Base-by-base conservation (phyloP, 92 coral and sea anemone species). In the Zoanthus sociatus region DNA sequence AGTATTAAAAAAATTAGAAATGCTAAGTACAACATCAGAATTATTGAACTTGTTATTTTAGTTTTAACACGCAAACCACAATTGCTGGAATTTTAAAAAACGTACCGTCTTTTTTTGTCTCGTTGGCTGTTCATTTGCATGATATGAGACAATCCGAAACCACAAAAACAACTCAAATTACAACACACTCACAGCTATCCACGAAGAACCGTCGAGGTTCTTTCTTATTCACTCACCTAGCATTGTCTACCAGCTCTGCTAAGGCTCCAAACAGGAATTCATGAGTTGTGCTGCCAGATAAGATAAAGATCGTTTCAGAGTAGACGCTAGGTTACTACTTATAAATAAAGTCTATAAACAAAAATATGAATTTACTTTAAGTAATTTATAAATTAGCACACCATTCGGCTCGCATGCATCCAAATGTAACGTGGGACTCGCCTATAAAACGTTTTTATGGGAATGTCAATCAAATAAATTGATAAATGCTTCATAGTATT, bases 241-340 rank as follows among this genome's bases (percentile, higher is more conserved):
- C 98, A 78, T 97, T 97, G 63, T 97, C 99, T 16, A 97, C 98
- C 68, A 97, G 90, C 68, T 97, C 99, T 0, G 99, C 99, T 88
- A 97, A 84, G 85, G 99, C 99, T 30, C 99, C 99, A 82, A 97
- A 97, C 37, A 97, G 89, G 82, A 97, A 97, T 83, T 97, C 99
- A 64, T 97, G 99, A 68, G 99, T 97, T 69, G 99, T 97, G 87
- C 99, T 97, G 67, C 66, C 87, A 61, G 63, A 76, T 9, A 85
- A 73, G 83, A 77, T 47, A 58, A 81, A 75, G 71, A 14, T 56
- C 46, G n/a, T 71, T 50, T 79, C 55, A 75, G 56, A 45, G 9
- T 7, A 7, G 55, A 11, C 42, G 42, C 42, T 37, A 37, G 3
- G 42, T 37, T 37, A 37, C 3, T 37, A 37, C 42, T 37, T 37